phyloP scores from a whole-genome alignment of 2,888 invertebrate genomes.

The Scelioninae gen. 1 region DNA sequence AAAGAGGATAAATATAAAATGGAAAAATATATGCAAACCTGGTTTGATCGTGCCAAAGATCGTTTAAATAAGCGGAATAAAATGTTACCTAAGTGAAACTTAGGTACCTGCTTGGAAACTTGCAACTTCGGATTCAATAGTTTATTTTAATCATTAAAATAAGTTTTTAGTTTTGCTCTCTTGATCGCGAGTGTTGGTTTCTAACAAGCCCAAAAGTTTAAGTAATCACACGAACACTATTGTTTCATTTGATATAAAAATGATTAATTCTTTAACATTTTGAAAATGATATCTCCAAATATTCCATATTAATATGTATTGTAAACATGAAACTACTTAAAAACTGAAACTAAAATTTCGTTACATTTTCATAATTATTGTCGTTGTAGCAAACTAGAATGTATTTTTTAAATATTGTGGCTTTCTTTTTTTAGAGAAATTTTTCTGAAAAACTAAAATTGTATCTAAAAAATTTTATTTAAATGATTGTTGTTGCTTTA shows the following conservation, averaged over 20 bases:
- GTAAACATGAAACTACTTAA: background rate
- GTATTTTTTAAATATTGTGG: too few relatives aligned
- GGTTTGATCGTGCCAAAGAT: slow-evolving; percentile 22
- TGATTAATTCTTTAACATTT: background rate
- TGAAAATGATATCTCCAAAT: slow-evolving; percentile 2
- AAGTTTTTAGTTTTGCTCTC: too few relatives aligned
- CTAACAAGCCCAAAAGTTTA: too few relatives aligned
- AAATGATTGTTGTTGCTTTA: too few relatives aligned
- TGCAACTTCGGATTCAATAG: background rate
- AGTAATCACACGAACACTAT: too few relatives aligned
- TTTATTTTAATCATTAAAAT: background rate
- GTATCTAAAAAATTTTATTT: too few relatives aligned
- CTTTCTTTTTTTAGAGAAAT: too few relatives aligned
- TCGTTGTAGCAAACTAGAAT: background rate
- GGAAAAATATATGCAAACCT: slow-evolving; percentile 11
- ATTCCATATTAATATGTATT: background rate
- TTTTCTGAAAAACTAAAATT: too few relatives aligned
- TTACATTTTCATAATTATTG: background rate
- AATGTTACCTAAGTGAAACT: slow-evolving; percentile 3
- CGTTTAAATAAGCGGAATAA: slow-evolving; percentile 17
- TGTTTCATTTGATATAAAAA: too few relatives aligned
- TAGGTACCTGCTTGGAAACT: slow-evolving; percentile 2
- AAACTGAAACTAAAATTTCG: background rate
- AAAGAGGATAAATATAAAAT: slow-evolving; percentile 15
- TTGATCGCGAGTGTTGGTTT: too few relatives aligned